Base-by-base conservation (phyloP, 1,140 invertebrate genomes). In the Globodera ellingtonae region DNA sequence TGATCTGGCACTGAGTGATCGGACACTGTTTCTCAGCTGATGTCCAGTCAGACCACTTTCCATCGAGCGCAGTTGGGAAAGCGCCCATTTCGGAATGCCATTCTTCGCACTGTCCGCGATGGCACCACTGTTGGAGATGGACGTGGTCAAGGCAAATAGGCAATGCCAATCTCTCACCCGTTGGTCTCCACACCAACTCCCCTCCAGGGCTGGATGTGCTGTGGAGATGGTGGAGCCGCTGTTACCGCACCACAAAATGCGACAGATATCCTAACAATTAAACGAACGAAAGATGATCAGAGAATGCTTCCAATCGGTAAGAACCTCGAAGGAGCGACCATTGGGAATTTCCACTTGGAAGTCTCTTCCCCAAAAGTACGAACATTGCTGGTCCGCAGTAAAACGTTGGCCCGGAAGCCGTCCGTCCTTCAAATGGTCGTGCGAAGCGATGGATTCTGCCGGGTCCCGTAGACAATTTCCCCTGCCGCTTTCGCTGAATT, bases 301-400 rank as follows among this genome's bases (percentile, higher is more conserved):
- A 62, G 21, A 85, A 59, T 84, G n/a, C 6, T 52, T 9, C 18
- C 9, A 18, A 67, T 47, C 3, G 56, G 66, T 10, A 81, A 71
- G 74, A 71, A 86, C 85, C 67, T 87, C 85, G 80, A 82, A 86
- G 8, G 70, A n/a, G 56, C 86, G 79, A 52, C 86, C 86, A 79
- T 83, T 82, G 35, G 86, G 86, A 74, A 89, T 88, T 79, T 88
- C 87, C 3, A 89, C 88, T 79, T 86, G 81, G 69, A 85, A 89
- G 24, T 89, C 87, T 5, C 86, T 72, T 13, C 87, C 87, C 87
- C 87, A 89, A 72, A 89, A 89, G 75, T 89, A 89, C n/a, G 88
- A 87, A 66, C 87, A 89, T 79, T 89, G 87, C 70, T 89, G 88
- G 70, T 89, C 87, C 3, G 86, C 87, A 7, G 88, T 89, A 73